These are phyloP conservation scores for Phocoena sinus DNA, from an alignment of 2,113 vertebrate genomes.

Conservation along the genomic window DNA sequence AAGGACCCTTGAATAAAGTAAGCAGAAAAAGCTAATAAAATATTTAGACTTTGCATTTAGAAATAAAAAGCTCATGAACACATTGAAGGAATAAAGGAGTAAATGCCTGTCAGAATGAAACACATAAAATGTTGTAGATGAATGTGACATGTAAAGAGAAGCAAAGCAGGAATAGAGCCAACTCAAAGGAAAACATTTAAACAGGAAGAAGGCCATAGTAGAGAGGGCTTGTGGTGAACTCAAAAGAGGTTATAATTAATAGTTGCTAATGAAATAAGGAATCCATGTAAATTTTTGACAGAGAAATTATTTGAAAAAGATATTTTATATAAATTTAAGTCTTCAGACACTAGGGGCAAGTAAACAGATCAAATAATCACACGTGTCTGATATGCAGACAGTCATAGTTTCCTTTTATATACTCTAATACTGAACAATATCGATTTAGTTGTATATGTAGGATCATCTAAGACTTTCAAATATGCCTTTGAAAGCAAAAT, in stretches of 20 bases:
- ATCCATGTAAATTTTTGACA: neutral
- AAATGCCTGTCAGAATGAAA: neutral
- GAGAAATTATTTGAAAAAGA: neutral
- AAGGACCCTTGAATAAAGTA: neutral
- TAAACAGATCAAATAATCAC: neutral
- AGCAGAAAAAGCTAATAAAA: neutral
- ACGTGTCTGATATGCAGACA: neutral
- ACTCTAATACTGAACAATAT: neutral
- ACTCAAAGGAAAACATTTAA: neutral
- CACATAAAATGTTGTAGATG: neutral
- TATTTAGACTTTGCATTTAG: neutral
- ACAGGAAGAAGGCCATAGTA: neutral
- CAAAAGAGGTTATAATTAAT: neutral
- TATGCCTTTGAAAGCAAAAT: neutral
- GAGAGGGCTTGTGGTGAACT: neutral
- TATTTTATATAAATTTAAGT: neutral
- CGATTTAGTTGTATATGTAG: neutral
- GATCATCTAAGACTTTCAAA: neutral
- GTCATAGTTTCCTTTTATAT: neutral
- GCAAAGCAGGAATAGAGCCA: neutral
- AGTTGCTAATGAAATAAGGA: neutral
- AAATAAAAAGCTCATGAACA: slow-evolving; percentile 10
- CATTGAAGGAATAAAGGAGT: neutral
- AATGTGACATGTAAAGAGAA: neutral
- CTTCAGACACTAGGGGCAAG: neutral